These are phyloP conservation scores for Melanophora roralis DNA, from an alignment of 2,888 invertebrate species.

Conservation along the genomic window DNA sequence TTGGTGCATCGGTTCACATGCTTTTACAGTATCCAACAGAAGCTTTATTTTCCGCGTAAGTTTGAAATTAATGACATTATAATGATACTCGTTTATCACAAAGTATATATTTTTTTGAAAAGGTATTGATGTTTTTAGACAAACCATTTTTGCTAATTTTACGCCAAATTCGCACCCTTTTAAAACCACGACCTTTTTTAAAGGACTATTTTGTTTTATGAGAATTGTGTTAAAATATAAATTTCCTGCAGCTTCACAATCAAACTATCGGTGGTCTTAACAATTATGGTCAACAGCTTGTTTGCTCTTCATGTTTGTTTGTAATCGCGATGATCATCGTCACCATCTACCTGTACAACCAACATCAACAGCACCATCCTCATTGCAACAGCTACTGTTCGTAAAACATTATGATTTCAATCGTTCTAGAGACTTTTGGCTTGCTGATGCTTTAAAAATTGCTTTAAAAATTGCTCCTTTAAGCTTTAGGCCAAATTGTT, in stretches of 20 bases:
- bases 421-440: background rate
- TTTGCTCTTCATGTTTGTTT: background rate
- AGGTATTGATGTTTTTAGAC: too few species aligned
- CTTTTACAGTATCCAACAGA: too few species aligned
- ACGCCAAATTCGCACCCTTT: background rate
- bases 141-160: too few species aligned
- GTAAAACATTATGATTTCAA: constrained; percentile 32
- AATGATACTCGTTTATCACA: too few species aligned
- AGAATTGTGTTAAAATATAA: constrained; percentile 34
- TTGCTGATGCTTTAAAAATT: background rate
- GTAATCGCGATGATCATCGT: constrained; percentile 24
- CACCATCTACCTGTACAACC: constrained; percentile 11
- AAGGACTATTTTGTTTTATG: background rate
- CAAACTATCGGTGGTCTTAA: constrained; percentile 46
- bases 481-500: constrained; percentile 62
- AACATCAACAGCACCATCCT: constrained; percentile 7
- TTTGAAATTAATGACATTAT: too few species aligned
- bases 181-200: background rate
- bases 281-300: constrained; percentile 44
- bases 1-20: too few species aligned
- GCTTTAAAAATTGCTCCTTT: constrained; percentile 36
- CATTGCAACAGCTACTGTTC: constrained; percentile 52
- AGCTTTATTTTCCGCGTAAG: too few species aligned
- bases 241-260: constrained; percentile 13
- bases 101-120: too few species aligned